Base-by-base conservation (phyloP, 2,113 vertebrate species). In the Pavo muticus region DNA sequence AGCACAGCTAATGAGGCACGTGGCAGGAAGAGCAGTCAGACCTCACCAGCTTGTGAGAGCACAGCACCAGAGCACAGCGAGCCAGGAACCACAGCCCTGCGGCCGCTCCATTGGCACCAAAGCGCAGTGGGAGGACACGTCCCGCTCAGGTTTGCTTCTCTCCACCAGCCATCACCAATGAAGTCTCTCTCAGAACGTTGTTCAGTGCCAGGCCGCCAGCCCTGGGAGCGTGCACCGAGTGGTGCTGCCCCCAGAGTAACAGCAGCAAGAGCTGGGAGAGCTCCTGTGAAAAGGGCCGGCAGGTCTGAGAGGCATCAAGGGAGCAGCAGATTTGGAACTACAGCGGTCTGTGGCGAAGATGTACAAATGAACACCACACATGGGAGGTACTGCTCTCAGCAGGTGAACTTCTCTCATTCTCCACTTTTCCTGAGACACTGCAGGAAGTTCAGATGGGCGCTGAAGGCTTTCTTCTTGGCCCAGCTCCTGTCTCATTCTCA, bases 1-100 rank as follows among this genome's bases (percentile, higher is more conserved):
- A 74, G 63, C 57, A 72, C 67, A 95, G 83, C 52, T 92, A 70
- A 90, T 96, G 67, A 76, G 77, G 84, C 81, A 64, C 7, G 5
- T 56, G 75, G 63, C 83, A 90, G 42, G 64, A 56, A 87, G 57
- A 56, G 65, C n/a, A n/a, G 54, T 35, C 59, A 39, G 16, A 32
- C 37, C 17, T 42, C 88, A 93, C 84, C 56, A 87, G 82, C 52
- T 11, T 9, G 19, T 60, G 59, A 14, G 39, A 89, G 87, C 30
- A 17, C 1, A 24, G 48, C 3, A 0, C 32, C 69, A 14, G 42
- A 27, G 63, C 0, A 9, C 12, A 14, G 10, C 3, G 37, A 88
- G 77, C 37, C 52, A 39, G 75, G 30, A 80, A 32, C 2, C 37
- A 11, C 0, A 1, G 30, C 7, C 57, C 65, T 27, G 4, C 74